These are phyloP conservation scores for Loris lydekkerianus DNA, from an alignment of 2,797 vertebrate genomes.

Conservation along the genomic window DNA sequence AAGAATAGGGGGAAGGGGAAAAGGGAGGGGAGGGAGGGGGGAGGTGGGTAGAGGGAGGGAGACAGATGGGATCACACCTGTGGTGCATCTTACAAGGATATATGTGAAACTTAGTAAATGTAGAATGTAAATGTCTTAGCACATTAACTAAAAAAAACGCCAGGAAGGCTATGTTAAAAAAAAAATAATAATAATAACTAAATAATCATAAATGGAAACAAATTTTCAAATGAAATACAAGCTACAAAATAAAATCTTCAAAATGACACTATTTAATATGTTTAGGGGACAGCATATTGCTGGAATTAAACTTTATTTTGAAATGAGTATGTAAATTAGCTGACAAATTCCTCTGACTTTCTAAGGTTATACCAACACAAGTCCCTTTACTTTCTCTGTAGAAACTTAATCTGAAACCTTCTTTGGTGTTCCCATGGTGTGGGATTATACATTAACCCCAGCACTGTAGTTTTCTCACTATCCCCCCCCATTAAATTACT, in stretches of 20 bases:
- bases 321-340: not conserved
- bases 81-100: too few relatives aligned
- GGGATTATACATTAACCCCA: not conserved
- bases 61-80: too few relatives aligned
- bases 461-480: not conserved
- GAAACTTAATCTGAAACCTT: not conserved
- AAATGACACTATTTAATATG: not conserved
- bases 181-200: not conserved
- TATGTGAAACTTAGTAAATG: too few relatives aligned
- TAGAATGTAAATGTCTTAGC: too few relatives aligned
- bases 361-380: accelerated
- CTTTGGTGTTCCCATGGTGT: not conserved
- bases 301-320: slow-evolving; percentile 13
- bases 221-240: not conserved
- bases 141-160: too few relatives aligned
- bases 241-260: not conserved
- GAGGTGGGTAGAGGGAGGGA: too few relatives aligned
- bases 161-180: too few relatives aligned
- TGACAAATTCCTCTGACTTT: not conserved
- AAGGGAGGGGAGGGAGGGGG: too few relatives aligned
- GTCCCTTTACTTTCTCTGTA: not conserved
- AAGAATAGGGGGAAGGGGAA: too few relatives aligned
- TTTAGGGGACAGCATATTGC: not conserved
- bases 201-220: not conserved
- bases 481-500: not conserved